A percentile compares a stretch with the other conserved stretches of the same genome.
These are phyloP conservation scores for Stenurella melanura DNA, from an alignment of 2,888 invertebrate genomes.

Conservation along the genomic window DNA sequence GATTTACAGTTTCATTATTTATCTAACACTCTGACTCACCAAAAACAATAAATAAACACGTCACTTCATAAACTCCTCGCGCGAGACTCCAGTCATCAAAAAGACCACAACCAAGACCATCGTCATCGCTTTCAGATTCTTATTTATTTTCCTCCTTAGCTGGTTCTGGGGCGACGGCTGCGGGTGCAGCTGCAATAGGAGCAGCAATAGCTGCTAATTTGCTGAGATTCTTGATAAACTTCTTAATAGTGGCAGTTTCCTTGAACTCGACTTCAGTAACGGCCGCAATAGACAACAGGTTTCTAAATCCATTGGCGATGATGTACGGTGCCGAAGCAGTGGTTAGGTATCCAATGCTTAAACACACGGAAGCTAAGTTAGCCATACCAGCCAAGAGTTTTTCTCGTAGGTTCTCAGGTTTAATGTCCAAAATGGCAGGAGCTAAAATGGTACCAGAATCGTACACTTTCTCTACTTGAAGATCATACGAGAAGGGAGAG, in stretches of 20 bases:
- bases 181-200: slow-evolving; percentile 78
- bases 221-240: slow-evolving; percentile 95
- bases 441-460: slow-evolving; percentile 99
- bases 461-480: slow-evolving; percentile 96
- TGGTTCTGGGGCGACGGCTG: slow-evolving; percentile 75
- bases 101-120: slow-evolving; percentile 98
- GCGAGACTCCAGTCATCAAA: slow-evolving; percentile 80
- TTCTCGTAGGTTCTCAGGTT: slow-evolving; percentile 93
- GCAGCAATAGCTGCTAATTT: slow-evolving; percentile 88
- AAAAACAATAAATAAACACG: slow-evolving; percentile 56
- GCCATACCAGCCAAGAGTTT: slow-evolving; percentile 96
- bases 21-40: slow-evolving; percentile 66
- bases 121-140: slow-evolving; percentile 88
- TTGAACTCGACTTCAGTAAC: slow-evolving; percentile 96
- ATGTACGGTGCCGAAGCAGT: slow-evolving; percentile 98
- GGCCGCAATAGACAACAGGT: slow-evolving; percentile 96
- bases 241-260: slow-evolving; percentile 94
- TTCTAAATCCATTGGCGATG: slow-evolving; percentile 98
- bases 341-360: slow-evolving; percentile 96
- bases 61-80: slow-evolving; percentile 49
- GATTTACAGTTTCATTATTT: slow-evolving; percentile 47
- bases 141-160: slow-evolving; percentile 88
- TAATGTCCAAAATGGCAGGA: slow-evolving; percentile 98
- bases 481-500: slow-evolving; percentile 99
- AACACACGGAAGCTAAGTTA: slow-evolving; percentile 94